A percentile compares a stretch with the other conserved stretches of the same genome.
phyloP scores from a whole-genome alignment of 2,888 invertebrate species.

The Coleophora deauratella region DNA sequence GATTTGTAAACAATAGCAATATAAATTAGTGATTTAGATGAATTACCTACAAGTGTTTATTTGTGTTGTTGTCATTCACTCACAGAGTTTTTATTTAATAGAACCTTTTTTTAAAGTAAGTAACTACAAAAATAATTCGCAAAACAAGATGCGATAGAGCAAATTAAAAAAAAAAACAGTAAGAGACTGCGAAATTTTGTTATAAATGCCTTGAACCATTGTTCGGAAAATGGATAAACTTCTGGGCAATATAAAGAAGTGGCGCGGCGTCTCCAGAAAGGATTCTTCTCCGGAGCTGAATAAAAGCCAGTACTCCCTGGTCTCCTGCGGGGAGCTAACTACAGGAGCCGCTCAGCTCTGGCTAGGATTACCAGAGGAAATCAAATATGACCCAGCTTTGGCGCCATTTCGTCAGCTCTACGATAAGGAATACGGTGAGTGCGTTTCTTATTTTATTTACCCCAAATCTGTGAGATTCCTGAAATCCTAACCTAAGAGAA shows the following conservation, averaged over 20 bases:
- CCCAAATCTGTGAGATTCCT: too few species aligned
- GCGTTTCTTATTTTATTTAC: too few species aligned
- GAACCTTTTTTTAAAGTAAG: too few species aligned
- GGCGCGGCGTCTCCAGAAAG: conserved; percentile 46
- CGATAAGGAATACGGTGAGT: conserved; percentile 62
- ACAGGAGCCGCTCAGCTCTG: conserved; percentile 77
- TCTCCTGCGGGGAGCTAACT: conserved; percentile 69
- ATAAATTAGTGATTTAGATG: too few species aligned
- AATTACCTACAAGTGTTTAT: too few species aligned
- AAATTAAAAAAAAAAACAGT: too few species aligned
- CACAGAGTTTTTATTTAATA: too few species aligned
- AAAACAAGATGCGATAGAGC: too few species aligned
- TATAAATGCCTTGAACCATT: not conserved
- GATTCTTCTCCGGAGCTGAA: conserved; percentile 52
- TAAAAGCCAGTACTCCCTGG: conserved; percentile 59
- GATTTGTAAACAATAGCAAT: too few species aligned
- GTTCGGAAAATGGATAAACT: conserved; percentile 36
- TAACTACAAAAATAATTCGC: too few species aligned
- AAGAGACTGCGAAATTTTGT: not conserved
- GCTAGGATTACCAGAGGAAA: conserved; percentile 76
- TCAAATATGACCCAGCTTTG: conserved; percentile 78
- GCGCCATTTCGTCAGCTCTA: conserved; percentile 72
- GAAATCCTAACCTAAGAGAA: too few species aligned
- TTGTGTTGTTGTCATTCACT: too few species aligned
- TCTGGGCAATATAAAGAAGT: conserved; percentile 37